Conservation (phyloP, 2,888 invertebrate species). For the Cosmorhoe ocellata region DNA sequence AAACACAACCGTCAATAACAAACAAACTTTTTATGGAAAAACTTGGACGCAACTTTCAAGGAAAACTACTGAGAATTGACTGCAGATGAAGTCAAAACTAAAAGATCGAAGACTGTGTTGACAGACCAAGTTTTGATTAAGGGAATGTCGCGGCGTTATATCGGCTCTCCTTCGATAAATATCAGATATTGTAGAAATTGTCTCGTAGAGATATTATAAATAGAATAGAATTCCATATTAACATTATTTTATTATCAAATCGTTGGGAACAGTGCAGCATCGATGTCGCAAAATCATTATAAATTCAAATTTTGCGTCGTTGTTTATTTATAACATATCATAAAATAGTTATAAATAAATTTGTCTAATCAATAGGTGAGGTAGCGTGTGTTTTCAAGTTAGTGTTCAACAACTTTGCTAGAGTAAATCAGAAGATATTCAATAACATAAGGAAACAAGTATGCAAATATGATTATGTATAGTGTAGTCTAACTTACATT, state of each 20-base stretch:
- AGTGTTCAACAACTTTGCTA: too few relatives aligned
- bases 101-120: neutral
- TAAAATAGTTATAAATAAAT: too few relatives aligned
- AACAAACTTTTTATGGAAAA: slow-evolving; percentile 7
- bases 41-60: neutral
- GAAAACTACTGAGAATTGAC: neutral
- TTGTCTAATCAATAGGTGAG: too few relatives aligned
- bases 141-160: neutral
- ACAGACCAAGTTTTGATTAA: neutral
- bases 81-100: too few relatives aligned
- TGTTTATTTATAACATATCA: slow-evolving; percentile 6
- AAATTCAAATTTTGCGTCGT: slow-evolving; percentile 8
- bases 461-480: slow-evolving; percentile 9
- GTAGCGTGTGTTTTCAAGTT: too few relatives aligned
- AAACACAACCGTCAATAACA: neutral
- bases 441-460: slow-evolving; percentile 1
- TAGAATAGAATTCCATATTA: too few relatives aligned
- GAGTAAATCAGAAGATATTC: too few relatives aligned
- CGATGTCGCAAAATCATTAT: too few relatives aligned
- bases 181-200: too few relatives aligned
- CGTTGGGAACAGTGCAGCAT: neutral
- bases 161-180: too few relatives aligned
- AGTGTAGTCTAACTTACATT: slow-evolving; percentile 61
- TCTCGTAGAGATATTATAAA: too few relatives aligned
- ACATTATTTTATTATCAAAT: neutral